Percentiles rank a stretch among this genome's conserved stretches.
phyloP scores from a whole-genome alignment of 1,140 invertebrate species.

The Drosophila aff. region DNA sequence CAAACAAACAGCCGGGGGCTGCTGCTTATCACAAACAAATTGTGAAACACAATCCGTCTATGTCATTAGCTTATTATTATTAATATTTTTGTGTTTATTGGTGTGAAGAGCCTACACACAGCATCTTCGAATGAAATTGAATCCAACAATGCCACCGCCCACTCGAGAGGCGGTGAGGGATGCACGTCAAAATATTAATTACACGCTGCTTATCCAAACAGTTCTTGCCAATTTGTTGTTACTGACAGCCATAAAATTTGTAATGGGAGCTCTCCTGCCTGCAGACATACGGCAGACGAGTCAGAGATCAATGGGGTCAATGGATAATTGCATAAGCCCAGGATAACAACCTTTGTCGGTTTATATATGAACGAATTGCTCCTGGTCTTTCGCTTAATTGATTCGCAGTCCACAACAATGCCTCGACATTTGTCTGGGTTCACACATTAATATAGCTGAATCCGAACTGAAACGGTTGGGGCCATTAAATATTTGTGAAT shows the following conservation, averaged over 20 bases:
- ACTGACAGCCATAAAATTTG: conserved; percentile 49
- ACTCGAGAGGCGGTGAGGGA: neutral
- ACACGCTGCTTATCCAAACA: conserved; percentile 61
- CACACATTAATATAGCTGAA: conserved; percentile 44
- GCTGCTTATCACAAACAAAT: conserved; percentile 66
- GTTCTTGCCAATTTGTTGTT: conserved; percentile 44
- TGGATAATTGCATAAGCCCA: conserved; percentile 55
- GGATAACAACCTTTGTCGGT: conserved; percentile 9
- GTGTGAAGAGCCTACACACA: conserved; percentile 13
- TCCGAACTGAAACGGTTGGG: neutral
- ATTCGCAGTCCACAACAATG: conserved; percentile 9
- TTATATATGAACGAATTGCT: neutral
- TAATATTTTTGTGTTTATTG: conserved; percentile 30
- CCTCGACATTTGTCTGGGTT: conserved; percentile 34
- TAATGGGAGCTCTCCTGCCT: conserved; percentile 48
- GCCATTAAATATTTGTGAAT: conserved; percentile 39
- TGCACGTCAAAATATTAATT: conserved; percentile 69
- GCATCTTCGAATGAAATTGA: conserved; percentile 41
- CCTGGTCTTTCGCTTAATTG: conserved; percentile 5
- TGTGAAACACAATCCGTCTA: conserved; percentile 66
- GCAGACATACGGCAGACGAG: conserved; percentile 52
- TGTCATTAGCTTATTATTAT: conserved; percentile 53
- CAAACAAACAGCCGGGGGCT: conserved; percentile 26
- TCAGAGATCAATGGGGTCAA: conserved; percentile 1
- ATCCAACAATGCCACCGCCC: conserved; percentile 7